Evolutionary conservation across 2,797 vertebrate genomes (phyloP).

Genomic region (Phylloscopus collybita): DNA sequence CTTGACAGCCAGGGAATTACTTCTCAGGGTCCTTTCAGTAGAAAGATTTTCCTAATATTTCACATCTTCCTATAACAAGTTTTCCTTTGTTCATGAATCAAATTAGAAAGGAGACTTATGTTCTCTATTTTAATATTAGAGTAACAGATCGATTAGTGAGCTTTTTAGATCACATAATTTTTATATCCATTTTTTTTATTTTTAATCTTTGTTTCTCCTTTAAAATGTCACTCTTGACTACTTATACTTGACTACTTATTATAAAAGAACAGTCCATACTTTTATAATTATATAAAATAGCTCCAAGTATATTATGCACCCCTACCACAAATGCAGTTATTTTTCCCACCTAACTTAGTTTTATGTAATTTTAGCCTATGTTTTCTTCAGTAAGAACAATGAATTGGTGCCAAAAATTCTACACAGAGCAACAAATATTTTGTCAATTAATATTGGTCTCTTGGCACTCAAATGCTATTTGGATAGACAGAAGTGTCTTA

Average conservation of each 20-base stretch:
- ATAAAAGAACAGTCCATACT: conserved; percentile 60
- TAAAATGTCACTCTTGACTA: conserved; percentile 55
- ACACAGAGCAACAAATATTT: conserved; percentile 49
- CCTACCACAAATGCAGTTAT: conserved; percentile 32
- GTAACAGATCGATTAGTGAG: conserved; percentile 46
- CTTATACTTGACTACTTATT: background rate
- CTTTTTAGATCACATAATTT: conserved; percentile 36
- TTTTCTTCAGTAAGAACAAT: background rate
- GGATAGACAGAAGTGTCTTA: background rate
- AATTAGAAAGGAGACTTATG: conserved; percentile 12
- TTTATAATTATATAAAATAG: conserved; percentile 43
- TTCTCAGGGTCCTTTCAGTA: background rate
- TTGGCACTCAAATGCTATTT: background rate
- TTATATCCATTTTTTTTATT: conserved; percentile 4
- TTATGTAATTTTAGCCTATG: background rate
- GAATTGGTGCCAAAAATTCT: conserved; percentile 25
- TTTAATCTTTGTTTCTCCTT: conserved; percentile 39
- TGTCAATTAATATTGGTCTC: conserved; percentile 30
- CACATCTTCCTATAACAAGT: background rate
- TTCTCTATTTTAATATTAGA: conserved; percentile 27
- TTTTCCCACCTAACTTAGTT: conserved; percentile 29
- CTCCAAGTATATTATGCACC: background rate
- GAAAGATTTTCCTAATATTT: background rate
- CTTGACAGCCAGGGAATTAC: background rate
- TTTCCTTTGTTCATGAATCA: background rate